Base-by-base conservation (phyloP, 2,113 vertebrate genomes). In the Dunckerocampus dactyliophorus region DNA sequence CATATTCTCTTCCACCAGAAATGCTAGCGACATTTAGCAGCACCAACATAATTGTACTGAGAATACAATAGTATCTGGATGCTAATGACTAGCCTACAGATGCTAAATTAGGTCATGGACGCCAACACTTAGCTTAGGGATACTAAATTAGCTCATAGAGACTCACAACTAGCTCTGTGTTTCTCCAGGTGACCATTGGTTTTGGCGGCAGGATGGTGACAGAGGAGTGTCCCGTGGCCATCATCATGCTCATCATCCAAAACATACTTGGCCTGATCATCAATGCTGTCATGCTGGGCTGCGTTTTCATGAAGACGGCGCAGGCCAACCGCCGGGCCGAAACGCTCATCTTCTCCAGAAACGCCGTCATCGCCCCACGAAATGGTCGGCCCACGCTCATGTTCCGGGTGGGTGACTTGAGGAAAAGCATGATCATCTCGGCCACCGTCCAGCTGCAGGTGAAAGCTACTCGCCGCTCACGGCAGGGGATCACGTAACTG, bases 381-480 rank as follows among this genome's bases (percentile, higher is more conserved):
- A 89, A 92, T 1, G 89, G 92, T 1, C 87, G 87, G 2, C 90
- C 89, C 0, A 87, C 89, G 4, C 87, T 93, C 50, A 93, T 93
- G 92, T 92, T 93, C 74, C 67, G 92, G 1, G 79, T 93, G 0
- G 92, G 92, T 28, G 92, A 93, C 77, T 84, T 93, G 66, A 85
- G 92, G 65, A 93, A 93, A 52, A 93, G 92, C 28, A 93, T 93
- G 92, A 93, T 93, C 79, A 93, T 93, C 75, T 91, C 92, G 0
- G 92, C 92, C 67, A 92, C 91, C 14, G 63, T 93, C 11, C 91
- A 91, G 73, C 88, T 93, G 52, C 92, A 93, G 87, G 88, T 93
- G 20, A 75, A 11, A 10, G 39, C 39, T 43, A 43, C 13, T 12
- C 13, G 39, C 39, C 39, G 39, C 39, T 43, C 39, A 14, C 13